Evolutionary conservation across 2,888 invertebrate species (phyloP).

Genomic region (Hirtodrosophila cameraria): DNA sequence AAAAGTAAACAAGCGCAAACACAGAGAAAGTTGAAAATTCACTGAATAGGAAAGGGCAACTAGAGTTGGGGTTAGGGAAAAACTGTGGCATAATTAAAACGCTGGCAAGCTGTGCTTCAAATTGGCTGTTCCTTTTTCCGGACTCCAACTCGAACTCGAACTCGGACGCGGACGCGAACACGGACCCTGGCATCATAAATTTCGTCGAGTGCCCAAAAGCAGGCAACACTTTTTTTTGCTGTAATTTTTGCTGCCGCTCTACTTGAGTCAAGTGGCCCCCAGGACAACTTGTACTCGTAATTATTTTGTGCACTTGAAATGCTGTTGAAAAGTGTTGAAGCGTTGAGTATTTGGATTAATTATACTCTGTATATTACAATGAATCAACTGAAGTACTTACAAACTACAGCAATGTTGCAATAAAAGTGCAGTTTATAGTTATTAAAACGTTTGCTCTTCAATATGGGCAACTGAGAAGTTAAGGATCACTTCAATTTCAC

Average conservation of each 20-base stretch:
- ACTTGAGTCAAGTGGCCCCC: conserved; percentile 48
- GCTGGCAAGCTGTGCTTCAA: conserved; percentile 43
- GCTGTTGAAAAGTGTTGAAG: conserved; percentile 39
- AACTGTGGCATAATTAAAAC: conserved; percentile 62
- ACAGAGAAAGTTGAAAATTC: conserved; percentile 12
- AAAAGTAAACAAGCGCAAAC: conserved; percentile 35
- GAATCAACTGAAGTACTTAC: neutral
- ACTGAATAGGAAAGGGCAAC: conserved; percentile 2
- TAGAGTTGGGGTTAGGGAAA: neutral
- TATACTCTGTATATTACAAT: conserved; percentile 1
- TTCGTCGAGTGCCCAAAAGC: conserved; percentile 56
- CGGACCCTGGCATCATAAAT: conserved; percentile 40
- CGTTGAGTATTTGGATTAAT: conserved; percentile 34
- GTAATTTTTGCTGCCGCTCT: conserved; percentile 1
- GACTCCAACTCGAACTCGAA: no score
- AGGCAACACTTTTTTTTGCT: conserved; percentile 39
- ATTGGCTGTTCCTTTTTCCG: conserved; percentile 49
- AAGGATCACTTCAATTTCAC: no score
- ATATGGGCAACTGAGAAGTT: no score
- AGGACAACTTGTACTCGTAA: conserved; percentile 33
- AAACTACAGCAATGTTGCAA: no score
- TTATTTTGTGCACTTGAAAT: conserved; percentile 53
- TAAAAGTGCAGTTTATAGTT: no score
- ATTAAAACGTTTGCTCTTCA: no score
- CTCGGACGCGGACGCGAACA: no score